phyloP scores from a whole-genome alignment of 1,140 invertebrate species.

The Artemia franciscana region DNA sequence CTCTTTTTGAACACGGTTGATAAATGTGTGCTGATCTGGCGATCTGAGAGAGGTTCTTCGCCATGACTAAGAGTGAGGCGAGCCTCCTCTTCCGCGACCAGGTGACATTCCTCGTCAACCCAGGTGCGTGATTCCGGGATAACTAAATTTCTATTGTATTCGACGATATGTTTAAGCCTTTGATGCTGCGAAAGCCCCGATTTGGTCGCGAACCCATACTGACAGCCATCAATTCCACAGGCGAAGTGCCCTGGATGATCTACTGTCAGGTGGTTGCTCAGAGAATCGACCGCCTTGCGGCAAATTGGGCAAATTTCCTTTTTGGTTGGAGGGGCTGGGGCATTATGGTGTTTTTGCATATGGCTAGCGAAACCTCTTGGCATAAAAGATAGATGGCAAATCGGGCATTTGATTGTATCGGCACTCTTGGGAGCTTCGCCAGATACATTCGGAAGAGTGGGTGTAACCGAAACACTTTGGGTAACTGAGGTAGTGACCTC shows the following conservation, averaged over 20 bases:
- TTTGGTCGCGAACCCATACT: background rate
- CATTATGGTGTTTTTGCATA: background rate
- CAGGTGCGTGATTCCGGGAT: background rate
- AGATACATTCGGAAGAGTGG: too few relatives aligned
- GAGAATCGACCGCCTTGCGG: background rate
- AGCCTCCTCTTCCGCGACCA: background rate
- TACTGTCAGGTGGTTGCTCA: background rate
- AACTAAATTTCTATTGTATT: background rate
- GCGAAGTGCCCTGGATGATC: background rate
- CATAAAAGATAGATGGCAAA: background rate
- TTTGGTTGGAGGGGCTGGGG: background rate
- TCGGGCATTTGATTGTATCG: too few relatives aligned
- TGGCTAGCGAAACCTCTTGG: background rate
- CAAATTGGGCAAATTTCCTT: background rate
- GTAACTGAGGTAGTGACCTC: too few relatives aligned
- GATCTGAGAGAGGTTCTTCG: background rate
- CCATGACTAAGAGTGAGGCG: background rate
- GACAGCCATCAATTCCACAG: background rate
- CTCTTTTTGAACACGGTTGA: background rate
- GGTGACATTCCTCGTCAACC: background rate
- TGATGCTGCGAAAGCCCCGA: background rate
- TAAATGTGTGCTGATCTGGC: background rate
- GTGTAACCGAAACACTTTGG: too few relatives aligned
- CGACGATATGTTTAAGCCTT: background rate
- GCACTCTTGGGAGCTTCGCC: too few relatives aligned